phyloP scores from a whole-genome alignment of 2,888 invertebrate species.

The Drosophila barbarae region DNA sequence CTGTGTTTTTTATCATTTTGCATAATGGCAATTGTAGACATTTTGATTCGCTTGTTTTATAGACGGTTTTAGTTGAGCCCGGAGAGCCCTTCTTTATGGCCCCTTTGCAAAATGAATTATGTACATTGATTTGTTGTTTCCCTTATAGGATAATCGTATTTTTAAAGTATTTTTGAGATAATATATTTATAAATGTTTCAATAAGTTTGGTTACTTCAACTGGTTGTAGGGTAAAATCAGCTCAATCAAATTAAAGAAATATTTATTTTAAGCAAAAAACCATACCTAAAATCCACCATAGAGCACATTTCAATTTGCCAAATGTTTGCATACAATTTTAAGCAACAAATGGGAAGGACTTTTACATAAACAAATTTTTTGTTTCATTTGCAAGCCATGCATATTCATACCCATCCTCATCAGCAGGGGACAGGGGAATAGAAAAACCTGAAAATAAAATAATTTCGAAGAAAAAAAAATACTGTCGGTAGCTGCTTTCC shows the following conservation, averaged over 20 bases:
- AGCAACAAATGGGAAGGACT: slow-evolving; percentile 12
- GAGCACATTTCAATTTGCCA: slow-evolving; percentile 15
- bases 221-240: too few species aligned
- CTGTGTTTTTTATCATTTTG: slow-evolving; percentile 44
- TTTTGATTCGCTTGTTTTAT: slow-evolving; percentile 56
- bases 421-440: slow-evolving; percentile 13
- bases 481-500: slow-evolving; percentile 48
- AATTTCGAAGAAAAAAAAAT: slow-evolving; percentile 43
- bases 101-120: slow-evolving; percentile 50
- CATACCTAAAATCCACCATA: background rate
- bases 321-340: slow-evolving; percentile 25
- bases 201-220: background rate
- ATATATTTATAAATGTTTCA: background rate
- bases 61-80: slow-evolving; percentile 45
- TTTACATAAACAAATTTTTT: slow-evolving; percentile 5
- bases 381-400: slow-evolving; percentile 29
- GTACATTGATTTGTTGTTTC: slow-evolving; percentile 21
- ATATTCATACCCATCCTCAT: slow-evolving; percentile 14
- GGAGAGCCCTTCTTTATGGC: slow-evolving; percentile 15
- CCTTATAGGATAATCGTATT: background rate
- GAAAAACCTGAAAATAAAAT: slow-evolving; percentile 53
- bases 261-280: background rate
- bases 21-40: slow-evolving; percentile 53
- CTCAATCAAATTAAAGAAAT: too few species aligned
- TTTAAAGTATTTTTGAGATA: background rate